Base-by-base conservation (phyloP, 1,140 invertebrate genomes). In the Littorina saxatilis region DNA sequence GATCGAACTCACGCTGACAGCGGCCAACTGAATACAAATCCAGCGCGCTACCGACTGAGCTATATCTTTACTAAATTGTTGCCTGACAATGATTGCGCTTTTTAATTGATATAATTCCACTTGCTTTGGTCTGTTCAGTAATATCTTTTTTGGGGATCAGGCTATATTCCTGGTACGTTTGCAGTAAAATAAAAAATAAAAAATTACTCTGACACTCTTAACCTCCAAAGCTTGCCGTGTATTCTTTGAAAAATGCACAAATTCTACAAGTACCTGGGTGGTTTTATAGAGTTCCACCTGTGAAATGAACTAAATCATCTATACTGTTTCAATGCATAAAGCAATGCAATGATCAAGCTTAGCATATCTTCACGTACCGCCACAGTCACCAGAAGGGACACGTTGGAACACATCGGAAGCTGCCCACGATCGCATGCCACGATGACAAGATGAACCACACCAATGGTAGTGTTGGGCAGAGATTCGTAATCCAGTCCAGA, bases 331-430 rank as follows among this genome's bases (percentile, higher is more conserved):
- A 9, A 50, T 50, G 20, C 47, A n/a, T n/a, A 50, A 50, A 50
- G 47, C 47, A 9, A 15, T 66, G 7, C 11, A 15, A 13, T 9
- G 23, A n/a, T 15, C 27, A n/a, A 32, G 37, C 39, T 11, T 70
- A 32, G 9, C 9, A 32, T 23, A 70, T 35, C 66, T 29, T 0
- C 35, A 1, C 72, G 23, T 40, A 74, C 72, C 72, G 29, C 13
- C 5, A 74, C 72, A 0, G 72, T 74, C 40, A 74, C 72, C 1
- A 52, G 7, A n/a, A 74, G 40, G 2, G 72, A 74, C 40, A 74
- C 72, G 47, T 52, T 74, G 20, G 72, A 15, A 50, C 27, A 50
- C 20, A 55, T 23, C 17, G 20, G 23, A 5, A 43, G 72, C 2
- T 23, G 15, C 17, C 72, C 72, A 17, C 17, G 72, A 27, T 74